Evolutionary conservation across 2,113 vertebrate genomes (phyloP).

Genomic region (Platycercus adscitus): DNA sequence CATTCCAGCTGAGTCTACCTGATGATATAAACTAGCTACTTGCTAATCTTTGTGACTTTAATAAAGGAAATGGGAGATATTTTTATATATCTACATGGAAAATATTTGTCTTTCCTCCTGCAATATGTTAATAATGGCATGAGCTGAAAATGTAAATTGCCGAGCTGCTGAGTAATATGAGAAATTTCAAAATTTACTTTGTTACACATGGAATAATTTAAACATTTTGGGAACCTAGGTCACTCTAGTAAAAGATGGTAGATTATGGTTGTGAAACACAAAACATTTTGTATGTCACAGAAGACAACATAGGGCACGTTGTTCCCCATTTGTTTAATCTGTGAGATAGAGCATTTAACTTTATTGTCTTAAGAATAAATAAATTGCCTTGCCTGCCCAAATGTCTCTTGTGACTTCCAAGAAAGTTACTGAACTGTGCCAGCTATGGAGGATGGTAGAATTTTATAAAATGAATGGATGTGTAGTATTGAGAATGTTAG

Average conservation of each 20-base stretch:
- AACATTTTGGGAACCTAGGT: not conserved
- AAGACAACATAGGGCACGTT: not conserved
- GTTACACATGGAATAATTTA: not conserved
- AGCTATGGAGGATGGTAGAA: not conserved
- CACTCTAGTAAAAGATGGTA: not conserved
- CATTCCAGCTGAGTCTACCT: not conserved
- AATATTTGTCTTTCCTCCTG: not conserved
- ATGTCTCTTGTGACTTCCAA: not conserved
- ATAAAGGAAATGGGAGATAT: not conserved
- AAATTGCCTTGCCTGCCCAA: not conserved
- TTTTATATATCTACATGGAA: not conserved
- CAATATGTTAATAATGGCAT: not conserved
- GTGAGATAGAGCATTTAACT: not conserved
- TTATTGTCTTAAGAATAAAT: not conserved
- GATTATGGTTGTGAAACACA: not conserved
- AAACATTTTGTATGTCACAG: not conserved
- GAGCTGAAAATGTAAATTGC: not conserved
- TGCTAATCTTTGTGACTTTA: not conserved
- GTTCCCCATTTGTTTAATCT: not conserved
- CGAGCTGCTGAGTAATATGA: not conserved
- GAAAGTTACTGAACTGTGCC: not conserved
- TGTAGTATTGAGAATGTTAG: not conserved
- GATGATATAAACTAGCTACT: not conserved
- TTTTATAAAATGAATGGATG: not conserved
- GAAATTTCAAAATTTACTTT: slow-evolving; percentile 4